Evolutionary conservation across 2,888 invertebrate species (phyloP), one percentile per base, ranked within the genome.

Genomic region (Ormia ochracea): DNA sequence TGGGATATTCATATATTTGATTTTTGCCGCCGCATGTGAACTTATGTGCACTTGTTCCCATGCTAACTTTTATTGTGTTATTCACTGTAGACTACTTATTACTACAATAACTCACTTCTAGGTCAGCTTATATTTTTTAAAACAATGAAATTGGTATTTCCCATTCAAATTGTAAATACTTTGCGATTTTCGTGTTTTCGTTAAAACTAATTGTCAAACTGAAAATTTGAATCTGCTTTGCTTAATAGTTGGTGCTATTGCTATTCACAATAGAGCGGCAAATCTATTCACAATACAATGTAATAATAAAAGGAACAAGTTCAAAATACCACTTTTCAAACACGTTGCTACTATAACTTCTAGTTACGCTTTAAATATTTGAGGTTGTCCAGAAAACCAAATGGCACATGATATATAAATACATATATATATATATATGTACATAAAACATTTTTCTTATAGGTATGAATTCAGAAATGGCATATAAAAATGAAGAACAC

Each of bases 121-220:
- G 14, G 4, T 14, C 4, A 5, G 6, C 12, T 14, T 38, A 14
- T 3, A 9, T 1, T 38, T 38, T 14, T 6, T 41, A n/a, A 14
- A 41, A n/a, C 19, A 19, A n/a, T 26, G 2, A 1, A 48, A 54
- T 26, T n/a, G 1, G 9, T n/a, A n/a, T 26, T 43, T 21, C 17
- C n/a, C 3, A 43, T 43, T 68, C 23, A 45, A 38, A 69, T 41
- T n/a, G 7, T 23, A 14, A 6, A 2, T 41, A 48, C n/a, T 65
- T 58, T 68, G 68, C 54, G 45, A 68, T 33, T 9, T 33, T n/a
- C n/a, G 19, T 23, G 73, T 77, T 69, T 41, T 78, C 81, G 80
- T 81, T 76, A 81, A 28, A 45, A 7, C 23, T 10, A 61, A 78
- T 66, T 83, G 83, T 83, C 84, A 83, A 83, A 81, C 52, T 23